Conservation (phyloP, 1,140 invertebrate species). For the Procambarus clarkii region DNA sequence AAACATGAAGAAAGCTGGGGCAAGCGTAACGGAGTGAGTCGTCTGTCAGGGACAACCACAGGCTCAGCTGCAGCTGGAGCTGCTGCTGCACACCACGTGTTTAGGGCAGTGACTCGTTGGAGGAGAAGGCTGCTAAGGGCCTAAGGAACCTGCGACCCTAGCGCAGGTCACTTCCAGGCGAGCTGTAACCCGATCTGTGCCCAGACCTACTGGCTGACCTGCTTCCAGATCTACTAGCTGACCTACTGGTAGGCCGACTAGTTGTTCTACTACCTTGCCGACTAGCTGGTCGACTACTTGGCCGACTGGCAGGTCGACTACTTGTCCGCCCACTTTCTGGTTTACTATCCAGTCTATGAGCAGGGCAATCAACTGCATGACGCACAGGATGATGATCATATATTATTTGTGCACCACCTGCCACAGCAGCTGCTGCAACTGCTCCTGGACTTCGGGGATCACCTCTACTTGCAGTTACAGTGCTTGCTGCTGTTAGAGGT, state of each 20-base stretch:
- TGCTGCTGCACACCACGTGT: slow-evolving; percentile 59
- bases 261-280: slow-evolving; percentile 71
- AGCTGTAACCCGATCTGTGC: slow-evolving; percentile 72
- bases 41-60: slow-evolving; percentile 56
- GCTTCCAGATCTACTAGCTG: slow-evolving; percentile 72
- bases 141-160: slow-evolving; percentile 46
- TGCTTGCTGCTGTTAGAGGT: slow-evolving; percentile 64
- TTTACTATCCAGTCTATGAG: slow-evolving; percentile 54
- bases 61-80: slow-evolving; percentile 42
- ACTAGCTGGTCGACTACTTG: slow-evolving; percentile 71
- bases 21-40: slow-evolving; percentile 69
- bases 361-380: slow-evolving; percentile 69
- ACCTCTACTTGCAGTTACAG: slow-evolving; percentile 41
- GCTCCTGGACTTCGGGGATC: slow-evolving; percentile 71
- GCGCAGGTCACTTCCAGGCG: slow-evolving; percentile 72
- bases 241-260: slow-evolving; percentile 72
- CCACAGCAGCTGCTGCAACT: slow-evolving; percentile 45
- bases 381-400: slow-evolving; percentile 55
- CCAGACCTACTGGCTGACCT: slow-evolving; percentile 72
- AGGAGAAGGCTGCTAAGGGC: slow-evolving; percentile 43
- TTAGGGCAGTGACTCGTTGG: slow-evolving; percentile 66
- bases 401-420: slow-evolving; percentile 38
- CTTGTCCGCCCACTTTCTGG: slow-evolving; percentile 62
- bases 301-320: slow-evolving; percentile 69
- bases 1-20: slow-evolving; percentile 62